Evolutionary conservation across 2,113 vertebrate species (phyloP).

Genomic region (Vanacampus margaritifer): DNA sequence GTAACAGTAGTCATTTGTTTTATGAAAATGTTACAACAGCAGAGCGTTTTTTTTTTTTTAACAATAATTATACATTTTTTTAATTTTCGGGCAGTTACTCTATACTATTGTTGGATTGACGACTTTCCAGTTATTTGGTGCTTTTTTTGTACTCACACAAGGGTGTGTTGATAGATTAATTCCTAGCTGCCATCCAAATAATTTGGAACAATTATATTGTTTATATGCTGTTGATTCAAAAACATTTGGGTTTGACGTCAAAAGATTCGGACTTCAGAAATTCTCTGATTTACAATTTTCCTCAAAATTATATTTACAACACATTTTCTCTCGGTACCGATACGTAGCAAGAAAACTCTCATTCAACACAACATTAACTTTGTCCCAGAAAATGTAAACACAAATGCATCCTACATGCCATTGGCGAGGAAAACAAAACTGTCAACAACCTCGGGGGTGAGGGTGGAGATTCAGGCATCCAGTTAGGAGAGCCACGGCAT

Average conservation of each 20-base stretch:
- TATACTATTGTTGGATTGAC: no score
- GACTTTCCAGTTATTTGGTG: no score
- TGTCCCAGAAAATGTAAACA: not conserved
- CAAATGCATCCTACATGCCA: not conserved
- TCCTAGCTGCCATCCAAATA: no score
- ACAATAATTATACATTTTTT: no score
- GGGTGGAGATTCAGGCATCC: constrained; percentile 19
- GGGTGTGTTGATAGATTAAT: no score
- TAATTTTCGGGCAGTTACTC: no score
- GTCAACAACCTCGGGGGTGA: not conserved
- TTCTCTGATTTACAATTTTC: not conserved
- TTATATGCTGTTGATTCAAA: no score
- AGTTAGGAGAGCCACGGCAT: constrained; percentile 27
- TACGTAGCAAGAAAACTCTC: not conserved
- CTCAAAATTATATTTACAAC: not conserved
- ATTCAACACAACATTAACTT: not conserved
- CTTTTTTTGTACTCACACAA: no score
- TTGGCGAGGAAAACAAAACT: not conserved
- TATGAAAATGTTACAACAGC: not conserved
- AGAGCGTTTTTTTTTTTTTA: no score
- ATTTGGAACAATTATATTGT: no score
- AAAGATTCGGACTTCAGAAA: not conserved
- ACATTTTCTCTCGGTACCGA: no score
- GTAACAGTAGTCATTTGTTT: not conserved
- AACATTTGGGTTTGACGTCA: no score